Evolutionary conservation across 2,888 invertebrate genomes (phyloP).

Genomic region (Platypus cylindrus): DNA sequence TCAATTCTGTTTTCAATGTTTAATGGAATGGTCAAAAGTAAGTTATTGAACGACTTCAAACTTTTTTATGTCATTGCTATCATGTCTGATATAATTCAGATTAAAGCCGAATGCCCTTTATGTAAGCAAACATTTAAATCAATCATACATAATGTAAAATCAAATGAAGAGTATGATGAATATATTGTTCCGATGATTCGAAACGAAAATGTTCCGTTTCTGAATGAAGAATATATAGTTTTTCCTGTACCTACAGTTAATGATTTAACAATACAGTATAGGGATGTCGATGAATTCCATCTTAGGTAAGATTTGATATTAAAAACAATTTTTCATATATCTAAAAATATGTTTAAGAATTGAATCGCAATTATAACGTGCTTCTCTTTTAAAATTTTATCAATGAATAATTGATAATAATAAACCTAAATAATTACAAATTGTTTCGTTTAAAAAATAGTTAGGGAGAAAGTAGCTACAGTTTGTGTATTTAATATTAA

Average conservation of each 20-base stretch:
- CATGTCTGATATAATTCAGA: constrained; percentile 41
- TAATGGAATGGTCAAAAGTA: constrained; percentile 88
- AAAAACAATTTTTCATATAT: constrained; percentile 1
- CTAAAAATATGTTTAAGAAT: background rate
- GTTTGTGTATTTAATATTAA: background rate
- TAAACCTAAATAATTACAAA: too few species aligned
- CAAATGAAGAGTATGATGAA: constrained; percentile 78
- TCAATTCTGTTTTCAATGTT: constrained; percentile 86
- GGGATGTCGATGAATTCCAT: constrained; percentile 34
- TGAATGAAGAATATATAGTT: constrained; percentile 25
- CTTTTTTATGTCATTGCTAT: background rate
- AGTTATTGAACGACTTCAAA: constrained; percentile 10
- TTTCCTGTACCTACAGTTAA: constrained; percentile 21
- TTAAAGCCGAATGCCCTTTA: constrained; percentile 86
- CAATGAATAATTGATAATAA: too few species aligned
- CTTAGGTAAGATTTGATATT: constrained; percentile 30
- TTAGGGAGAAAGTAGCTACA: background rate
- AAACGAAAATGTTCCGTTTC: constrained; percentile 23
- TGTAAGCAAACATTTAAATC: constrained; percentile 86
- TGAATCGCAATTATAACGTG: too few species aligned
- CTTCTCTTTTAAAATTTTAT: too few species aligned
- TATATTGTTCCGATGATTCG: constrained; percentile 41
- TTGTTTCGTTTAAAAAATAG: too few species aligned
- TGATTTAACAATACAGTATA: too few species aligned
- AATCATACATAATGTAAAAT: constrained; percentile 85